Base-by-base conservation (phyloP, 2,113 vertebrate genomes). In the Vicugna pacos region DNA sequence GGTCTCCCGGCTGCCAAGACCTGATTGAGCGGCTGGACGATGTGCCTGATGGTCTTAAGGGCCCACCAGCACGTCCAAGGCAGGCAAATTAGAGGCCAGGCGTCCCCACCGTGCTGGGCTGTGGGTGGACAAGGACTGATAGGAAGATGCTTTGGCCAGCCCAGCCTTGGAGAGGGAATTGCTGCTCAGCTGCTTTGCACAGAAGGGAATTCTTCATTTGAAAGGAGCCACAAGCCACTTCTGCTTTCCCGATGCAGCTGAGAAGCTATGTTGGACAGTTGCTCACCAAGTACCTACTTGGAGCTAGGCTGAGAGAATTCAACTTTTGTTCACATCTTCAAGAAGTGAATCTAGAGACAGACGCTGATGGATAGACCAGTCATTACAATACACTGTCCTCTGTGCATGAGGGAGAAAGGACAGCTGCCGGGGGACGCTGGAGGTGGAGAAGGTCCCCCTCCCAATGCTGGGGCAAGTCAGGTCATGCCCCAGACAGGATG, bases 181-280 rank as follows among this genome's bases (percentile, higher is more conserved):
- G 6, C 30, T 26, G 17, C 65, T 12, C 3, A 8, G 22, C 32
- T 56, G 1, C 16, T 91, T 24, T 0, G 0, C 22, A 9, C n/a
- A 1, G 14, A 12, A 12, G n/a, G 4, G 4, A 67, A 26, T 38
- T 64, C 86, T 58, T 54, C 22, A 48, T 83, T 64, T 38, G 32
- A 56, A 24, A 65, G 28, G 73, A 83, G 20, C 16, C 52, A 2
- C 24, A 12, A 32, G 26, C 64, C 3, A 1, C 32, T 17, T n/a
- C 14, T 22, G 10, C 28, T 32, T 13, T 58, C 8, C 64, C 10
- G 38, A 5, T 11, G 3, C 6, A 42, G 20, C 10, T 5, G 24
- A 15, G 46, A 20, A 38, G 26, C 28, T 26, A 11, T 13, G 0
- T 1, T 26, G 26, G 2, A 8, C 24, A n/a, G 0, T 2, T 13